Conservation (phyloP, 2,888 invertebrate genomes). For the Drosophila mayaguana region DNA sequence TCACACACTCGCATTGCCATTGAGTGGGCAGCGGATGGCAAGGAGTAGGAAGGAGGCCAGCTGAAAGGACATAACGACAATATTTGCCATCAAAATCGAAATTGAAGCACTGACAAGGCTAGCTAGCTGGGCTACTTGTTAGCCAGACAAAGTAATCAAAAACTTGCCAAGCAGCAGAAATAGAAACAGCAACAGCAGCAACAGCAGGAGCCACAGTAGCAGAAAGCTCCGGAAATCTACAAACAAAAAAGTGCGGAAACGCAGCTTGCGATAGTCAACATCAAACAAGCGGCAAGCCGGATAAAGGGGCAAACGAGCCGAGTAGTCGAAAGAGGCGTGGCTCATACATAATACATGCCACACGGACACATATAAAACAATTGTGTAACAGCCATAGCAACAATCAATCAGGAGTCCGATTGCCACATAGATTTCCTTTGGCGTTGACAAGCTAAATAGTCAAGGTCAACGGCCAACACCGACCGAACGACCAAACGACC, state of each 20-base stretch:
- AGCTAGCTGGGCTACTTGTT: constrained; percentile 48
- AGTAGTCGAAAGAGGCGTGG: background rate
- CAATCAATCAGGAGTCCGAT: constrained; percentile 40
- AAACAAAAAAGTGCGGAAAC: constrained; percentile 35
- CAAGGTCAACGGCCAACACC: constrained; percentile 58
- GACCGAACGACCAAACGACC: too few relatives aligned
- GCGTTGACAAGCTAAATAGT: constrained; percentile 46
- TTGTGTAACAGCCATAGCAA: constrained; percentile 38
- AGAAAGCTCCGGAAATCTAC: constrained; percentile 49
- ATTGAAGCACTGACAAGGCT: constrained; percentile 32
- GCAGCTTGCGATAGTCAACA: constrained; percentile 32
- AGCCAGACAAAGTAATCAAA: constrained; percentile 60
- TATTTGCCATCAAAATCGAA: constrained; percentile 50
- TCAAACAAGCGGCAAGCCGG: constrained; percentile 35
- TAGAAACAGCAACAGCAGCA: constrained; percentile 8
- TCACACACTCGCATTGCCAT: constrained; percentile 14
- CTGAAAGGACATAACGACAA: constrained; percentile 48
- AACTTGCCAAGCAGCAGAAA: constrained; percentile 43
- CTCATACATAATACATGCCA: constrained; percentile 36
- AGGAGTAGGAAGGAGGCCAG: constrained; percentile 10
- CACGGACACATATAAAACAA: constrained; percentile 21
- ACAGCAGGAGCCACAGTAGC: background rate
- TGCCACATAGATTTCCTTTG: constrained; percentile 3
- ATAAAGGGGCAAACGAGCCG: background rate
- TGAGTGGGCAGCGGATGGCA: constrained; percentile 7